phyloP scores from a whole-genome alignment of 2,888 invertebrate species.

The Silvanus unidentatus region DNA sequence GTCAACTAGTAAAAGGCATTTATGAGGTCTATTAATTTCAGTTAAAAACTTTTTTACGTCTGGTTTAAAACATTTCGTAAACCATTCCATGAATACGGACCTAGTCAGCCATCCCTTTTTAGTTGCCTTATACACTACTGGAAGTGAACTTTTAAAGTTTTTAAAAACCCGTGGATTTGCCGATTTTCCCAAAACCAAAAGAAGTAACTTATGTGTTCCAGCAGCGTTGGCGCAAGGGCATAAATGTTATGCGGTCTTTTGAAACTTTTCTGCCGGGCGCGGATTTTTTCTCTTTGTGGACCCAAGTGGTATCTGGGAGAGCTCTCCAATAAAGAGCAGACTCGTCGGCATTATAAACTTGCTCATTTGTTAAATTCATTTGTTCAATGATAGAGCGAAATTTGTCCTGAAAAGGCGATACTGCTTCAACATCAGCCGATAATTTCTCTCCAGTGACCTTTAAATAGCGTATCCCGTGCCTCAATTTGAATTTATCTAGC shows the following conservation, averaged over 20 bases:
- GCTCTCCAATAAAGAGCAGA: conserved; percentile 19
- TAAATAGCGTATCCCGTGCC: conserved; percentile 20
- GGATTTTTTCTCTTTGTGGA: conserved; percentile 15
- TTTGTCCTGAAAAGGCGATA: conserved; percentile 15
- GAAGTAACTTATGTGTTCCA: conserved; percentile 18
- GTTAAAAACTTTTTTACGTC: not conserved
- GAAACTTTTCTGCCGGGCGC: conserved; percentile 17
- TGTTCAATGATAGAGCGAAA: conserved; percentile 10
- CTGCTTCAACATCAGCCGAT: conserved; percentile 15
- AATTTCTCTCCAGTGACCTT: conserved; percentile 21
- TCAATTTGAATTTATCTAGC: conserved; percentile 21
- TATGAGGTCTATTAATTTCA: not conserved
- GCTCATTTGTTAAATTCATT: conserved; percentile 13
- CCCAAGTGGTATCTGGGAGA: conserved; percentile 18
- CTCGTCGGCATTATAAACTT: conserved; percentile 24
- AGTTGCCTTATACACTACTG: conserved; percentile 7
- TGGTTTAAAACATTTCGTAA: not conserved
- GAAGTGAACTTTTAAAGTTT: conserved; percentile 7
- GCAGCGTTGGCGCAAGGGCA: conserved; percentile 18
- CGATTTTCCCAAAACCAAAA: conserved; percentile 14
- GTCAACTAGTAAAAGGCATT: conserved; percentile 4
- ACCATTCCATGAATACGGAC: conserved; percentile 8
- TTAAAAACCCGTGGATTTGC: conserved; percentile 12
- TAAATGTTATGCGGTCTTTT: conserved; percentile 20
- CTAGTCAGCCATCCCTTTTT: conserved; percentile 9